phyloP scores from a whole-genome alignment of 2,888 invertebrate genomes.

The Lycaena phlaeas region DNA sequence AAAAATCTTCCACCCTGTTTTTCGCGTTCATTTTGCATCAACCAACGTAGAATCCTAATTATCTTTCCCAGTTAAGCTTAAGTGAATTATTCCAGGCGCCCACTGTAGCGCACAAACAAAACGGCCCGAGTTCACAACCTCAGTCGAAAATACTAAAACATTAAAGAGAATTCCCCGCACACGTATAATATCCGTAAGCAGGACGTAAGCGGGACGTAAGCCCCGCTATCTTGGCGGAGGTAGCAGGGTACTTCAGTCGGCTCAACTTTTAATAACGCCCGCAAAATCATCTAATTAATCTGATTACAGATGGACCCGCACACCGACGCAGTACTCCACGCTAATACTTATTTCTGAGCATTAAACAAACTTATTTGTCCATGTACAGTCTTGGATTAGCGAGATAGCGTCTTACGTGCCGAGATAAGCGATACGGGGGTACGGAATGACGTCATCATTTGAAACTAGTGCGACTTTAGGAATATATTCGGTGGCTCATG shows the following conservation, averaged over 20 bases:
- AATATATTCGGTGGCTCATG: constrained; percentile 7
- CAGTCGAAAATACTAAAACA: constrained; percentile 71
- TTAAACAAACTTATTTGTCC: constrained; percentile 59
- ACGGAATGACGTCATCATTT: constrained; percentile 11
- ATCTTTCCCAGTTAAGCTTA: constrained; percentile 73
- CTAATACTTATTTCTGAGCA: constrained; percentile 58
- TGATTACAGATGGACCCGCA: constrained; percentile 57
- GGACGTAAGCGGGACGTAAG: constrained; percentile 55
- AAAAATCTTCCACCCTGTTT: constrained; percentile 66
- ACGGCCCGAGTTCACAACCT: constrained; percentile 67
- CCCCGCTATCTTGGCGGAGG: constrained; percentile 59
- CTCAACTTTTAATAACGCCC: constrained; percentile 70
- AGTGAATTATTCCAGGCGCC: constrained; percentile 71
- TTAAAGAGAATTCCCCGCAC: constrained; percentile 63
- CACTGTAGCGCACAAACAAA: constrained; percentile 68
- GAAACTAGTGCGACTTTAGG: background rate
- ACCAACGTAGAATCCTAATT: constrained; percentile 71
- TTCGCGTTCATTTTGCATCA: constrained; percentile 71
- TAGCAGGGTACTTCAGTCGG: constrained; percentile 58
- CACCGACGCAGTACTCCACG: constrained; percentile 46
- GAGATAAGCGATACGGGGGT: constrained; percentile 28
- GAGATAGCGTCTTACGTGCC: constrained; percentile 29
- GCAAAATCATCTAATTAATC: constrained; percentile 70
- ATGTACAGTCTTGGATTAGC: constrained; percentile 51
- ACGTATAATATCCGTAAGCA: constrained; percentile 67